Percentiles rank a stretch among this genome's conserved stretches.
These are phyloP conservation scores for Ochropleura leucogaster DNA, from an alignment of 2,888 invertebrate species.

Conservation along the genomic window DNA sequence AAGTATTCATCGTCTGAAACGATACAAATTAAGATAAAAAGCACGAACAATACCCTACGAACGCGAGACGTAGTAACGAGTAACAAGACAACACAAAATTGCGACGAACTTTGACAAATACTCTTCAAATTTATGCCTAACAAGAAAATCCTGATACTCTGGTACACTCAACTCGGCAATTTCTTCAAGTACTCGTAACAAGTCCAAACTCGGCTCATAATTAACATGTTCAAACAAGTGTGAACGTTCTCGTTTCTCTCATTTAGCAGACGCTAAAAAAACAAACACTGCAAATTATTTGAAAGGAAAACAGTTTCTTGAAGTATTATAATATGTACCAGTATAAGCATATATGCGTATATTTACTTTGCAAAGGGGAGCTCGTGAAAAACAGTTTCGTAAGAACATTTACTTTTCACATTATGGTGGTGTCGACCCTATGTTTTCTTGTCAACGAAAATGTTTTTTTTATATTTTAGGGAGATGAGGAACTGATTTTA, in stretches of 20 bases:
- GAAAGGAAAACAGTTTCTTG: slow-evolving; percentile 41
- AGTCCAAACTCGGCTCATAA: slow-evolving; percentile 58
- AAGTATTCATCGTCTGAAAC: background rate
- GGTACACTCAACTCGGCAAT: slow-evolving; percentile 46
- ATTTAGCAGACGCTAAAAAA: slow-evolving; percentile 55
- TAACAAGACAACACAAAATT: slow-evolving; percentile 34
- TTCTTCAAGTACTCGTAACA: slow-evolving; percentile 52
- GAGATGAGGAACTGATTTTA: slow-evolving; percentile 46
- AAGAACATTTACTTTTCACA: slow-evolving; percentile 45
- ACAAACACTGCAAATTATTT: slow-evolving; percentile 60
- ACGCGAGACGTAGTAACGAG: slow-evolving; percentile 8
- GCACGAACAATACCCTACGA: background rate
- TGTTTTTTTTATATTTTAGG: slow-evolving; percentile 52
- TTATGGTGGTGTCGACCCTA: slow-evolving; percentile 45
- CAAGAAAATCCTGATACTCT: slow-evolving; percentile 50
- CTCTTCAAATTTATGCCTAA: slow-evolving; percentile 32
- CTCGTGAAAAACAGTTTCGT: slow-evolving; percentile 48
- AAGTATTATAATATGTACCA: slow-evolving; percentile 27
- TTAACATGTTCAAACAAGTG: slow-evolving; percentile 67
- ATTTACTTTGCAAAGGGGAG: slow-evolving; percentile 46
- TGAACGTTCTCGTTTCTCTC: slow-evolving; percentile 52
- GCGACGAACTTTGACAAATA: slow-evolving; percentile 36
- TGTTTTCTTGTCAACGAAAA: slow-evolving; percentile 52
- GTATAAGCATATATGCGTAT: slow-evolving; percentile 14
- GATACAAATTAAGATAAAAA: background rate